These are phyloP conservation scores for Pangasius krempfi DNA, from an alignment of 2,797 vertebrate species.

Conservation along the genomic window DNA sequence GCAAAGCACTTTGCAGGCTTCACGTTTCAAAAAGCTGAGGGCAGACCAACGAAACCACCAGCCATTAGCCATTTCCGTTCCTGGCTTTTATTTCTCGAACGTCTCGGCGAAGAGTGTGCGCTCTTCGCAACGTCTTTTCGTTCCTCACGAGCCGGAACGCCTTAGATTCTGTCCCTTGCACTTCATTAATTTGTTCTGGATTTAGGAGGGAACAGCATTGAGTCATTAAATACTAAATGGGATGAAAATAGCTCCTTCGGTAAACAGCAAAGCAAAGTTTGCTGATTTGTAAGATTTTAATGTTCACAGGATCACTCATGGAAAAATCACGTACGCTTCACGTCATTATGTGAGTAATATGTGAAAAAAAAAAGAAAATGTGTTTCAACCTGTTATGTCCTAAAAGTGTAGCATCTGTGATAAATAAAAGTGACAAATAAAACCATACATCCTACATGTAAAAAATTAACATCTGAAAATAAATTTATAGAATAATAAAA, in stretches of 20 bases:
- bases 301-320: not conserved
- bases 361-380: not conserved
- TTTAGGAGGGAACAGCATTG: not conserved
- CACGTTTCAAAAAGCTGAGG: conserved; percentile 15
- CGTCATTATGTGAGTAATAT: not conserved
- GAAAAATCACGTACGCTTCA: not conserved
- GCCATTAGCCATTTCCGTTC: conserved; percentile 36
- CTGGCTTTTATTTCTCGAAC: conserved; percentile 29
- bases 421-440: not conserved
- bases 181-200: not conserved
- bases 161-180: not conserved
- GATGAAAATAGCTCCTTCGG: not conserved
- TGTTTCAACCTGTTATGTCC: not conserved
- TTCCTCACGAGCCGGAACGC: conserved; percentile 7
- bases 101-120: not conserved
- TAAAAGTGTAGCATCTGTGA: not conserved
- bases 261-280: not conserved
- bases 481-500: not conserved
- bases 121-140: not conserved
- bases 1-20: conserved; percentile 35
- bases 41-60: conserved; percentile 26
- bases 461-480: not conserved
- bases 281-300: not conserved
- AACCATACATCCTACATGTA: not conserved
- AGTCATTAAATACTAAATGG: not conserved